phyloP scores from a whole-genome alignment of 1,140 invertebrate genomes.

The Saxidomus purpurata region DNA sequence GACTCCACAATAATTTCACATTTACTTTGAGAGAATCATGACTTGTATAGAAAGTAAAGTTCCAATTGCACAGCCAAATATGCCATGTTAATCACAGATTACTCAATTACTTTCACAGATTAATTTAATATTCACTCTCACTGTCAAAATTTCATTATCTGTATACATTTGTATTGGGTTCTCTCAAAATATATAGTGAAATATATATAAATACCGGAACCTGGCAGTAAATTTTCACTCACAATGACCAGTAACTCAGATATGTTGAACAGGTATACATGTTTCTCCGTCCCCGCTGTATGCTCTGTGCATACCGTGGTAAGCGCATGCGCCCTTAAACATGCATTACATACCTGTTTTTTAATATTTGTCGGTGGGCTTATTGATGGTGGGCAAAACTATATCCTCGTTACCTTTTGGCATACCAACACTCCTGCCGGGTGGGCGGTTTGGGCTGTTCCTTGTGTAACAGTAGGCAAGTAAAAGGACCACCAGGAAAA shows the following conservation, averaged over 20 bases:
- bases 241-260: neutral
- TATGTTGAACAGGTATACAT: neutral
- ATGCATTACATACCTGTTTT: constrained; percentile 27
- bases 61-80: too few species aligned
- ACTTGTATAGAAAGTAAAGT: neutral
- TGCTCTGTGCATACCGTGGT: neutral
- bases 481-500: constrained; percentile 49
- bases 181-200: constrained; percentile 37
- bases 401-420: constrained; percentile 54
- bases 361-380: neutral
- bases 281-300: neutral
- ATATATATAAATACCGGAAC: too few species aligned
- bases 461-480: constrained; percentile 51
- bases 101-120: too few species aligned
- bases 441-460: constrained; percentile 41
- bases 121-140: too few species aligned
- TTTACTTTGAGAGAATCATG: neutral
- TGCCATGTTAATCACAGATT: too few species aligned
- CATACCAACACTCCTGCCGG: constrained; percentile 35
- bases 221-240: neutral
- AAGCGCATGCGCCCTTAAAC: neutral
- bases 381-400: neutral
- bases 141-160: too few species aligned
- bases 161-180: neutral
- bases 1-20: neutral